A percentile compares a stretch with the other conserved stretches of the same genome.
These are phyloP conservation scores for Priocnemis perturbator DNA, from an alignment of 2,888 invertebrate genomes.

Conservation along the genomic window DNA sequence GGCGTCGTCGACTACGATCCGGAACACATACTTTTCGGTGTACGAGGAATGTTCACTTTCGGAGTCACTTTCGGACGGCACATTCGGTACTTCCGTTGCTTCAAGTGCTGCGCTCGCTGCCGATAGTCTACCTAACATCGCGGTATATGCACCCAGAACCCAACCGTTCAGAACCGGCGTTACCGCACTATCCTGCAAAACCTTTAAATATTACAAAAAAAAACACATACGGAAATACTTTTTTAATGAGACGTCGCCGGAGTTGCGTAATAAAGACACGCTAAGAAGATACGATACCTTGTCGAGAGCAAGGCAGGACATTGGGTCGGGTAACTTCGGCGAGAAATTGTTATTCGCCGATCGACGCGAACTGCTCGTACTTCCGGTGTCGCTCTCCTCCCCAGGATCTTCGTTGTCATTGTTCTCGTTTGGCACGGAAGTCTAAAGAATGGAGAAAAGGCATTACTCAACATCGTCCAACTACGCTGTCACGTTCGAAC, in stretches of 20 bases:
- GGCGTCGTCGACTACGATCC: not conserved
- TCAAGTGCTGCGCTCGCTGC: conserved; percentile 70
- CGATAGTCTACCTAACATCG: conserved; percentile 71
- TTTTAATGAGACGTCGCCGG: no score
- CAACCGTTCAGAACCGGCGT: conserved; percentile 71
- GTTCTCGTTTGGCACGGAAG: conserved; percentile 55
- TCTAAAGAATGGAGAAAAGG: conserved; percentile 27
- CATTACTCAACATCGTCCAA: not conserved
- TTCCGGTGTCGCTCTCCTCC: conserved; percentile 66
- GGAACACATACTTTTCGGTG: conserved; percentile 62
- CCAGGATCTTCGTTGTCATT: conserved; percentile 69
- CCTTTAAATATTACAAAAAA: conserved; percentile 6
- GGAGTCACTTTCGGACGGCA: conserved; percentile 70
- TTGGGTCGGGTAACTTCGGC: conserved; percentile 62
- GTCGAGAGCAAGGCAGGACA: conserved; percentile 67
- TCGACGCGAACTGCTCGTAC: conserved; percentile 65
- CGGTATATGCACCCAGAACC: conserved; percentile 71
- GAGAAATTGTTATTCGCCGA: conserved; percentile 67
- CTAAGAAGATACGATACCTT: no score
- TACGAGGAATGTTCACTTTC: conserved; percentile 71
- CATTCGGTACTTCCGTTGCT: conserved; percentile 62
- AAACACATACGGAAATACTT: not conserved
- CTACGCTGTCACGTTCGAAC: not conserved
- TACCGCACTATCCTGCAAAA: conserved; percentile 64
- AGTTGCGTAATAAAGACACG: no score